Base-by-base conservation (phyloP, 2,113 vertebrate genomes). In the Pycnonotus jocosus region DNA sequence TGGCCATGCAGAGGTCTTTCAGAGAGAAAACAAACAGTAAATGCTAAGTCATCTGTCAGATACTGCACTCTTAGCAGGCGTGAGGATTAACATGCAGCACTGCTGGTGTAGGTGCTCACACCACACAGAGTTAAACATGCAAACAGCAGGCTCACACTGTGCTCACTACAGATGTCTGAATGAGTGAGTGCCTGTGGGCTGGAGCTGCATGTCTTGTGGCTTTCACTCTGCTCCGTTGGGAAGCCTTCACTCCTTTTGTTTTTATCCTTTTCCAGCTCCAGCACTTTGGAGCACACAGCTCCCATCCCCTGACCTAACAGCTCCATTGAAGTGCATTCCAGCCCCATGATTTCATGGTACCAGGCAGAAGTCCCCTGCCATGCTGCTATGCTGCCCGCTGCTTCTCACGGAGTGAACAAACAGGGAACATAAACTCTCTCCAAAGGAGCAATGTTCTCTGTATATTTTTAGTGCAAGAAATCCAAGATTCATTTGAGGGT, bases 341-440 rank as follows among this genome's bases (percentile, higher is more conserved):
- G 92, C 88, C 89, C 81, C 15, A 77, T 98, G 98, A 98, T 97
- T 96, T 98, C 97, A 98, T 95, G 95, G 96, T 96, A 96, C 96
- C 95, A 93, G 94, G 96, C 96, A 31, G 65, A 74, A 95, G 96
- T 98, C 97, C 96, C 97, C 98, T 97, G 96, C 97, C 94, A 96
- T 6, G 97, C 97, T 44, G 91, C 78, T 95, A 51, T 93, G 96
- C 97, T 92, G 87, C 97, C 97, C 79, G 93, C 98, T 97, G 97
- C 87, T 97, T 97, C 96, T 90, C 95, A 86, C 31, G 0, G 85
- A 73, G 86, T 78, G 96, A 97, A 85, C 95, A 97, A 97, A 97
- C 95, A 90, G 24, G 84, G 94, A 97, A 96, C 93, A 86, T 96
- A 97, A 98, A 97, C 97, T 96, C 68, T 58, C 61, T 53, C 31